Evolutionary conservation across 2,888 invertebrate genomes (phyloP).

Genomic region (Nemoura dubitans): DNA sequence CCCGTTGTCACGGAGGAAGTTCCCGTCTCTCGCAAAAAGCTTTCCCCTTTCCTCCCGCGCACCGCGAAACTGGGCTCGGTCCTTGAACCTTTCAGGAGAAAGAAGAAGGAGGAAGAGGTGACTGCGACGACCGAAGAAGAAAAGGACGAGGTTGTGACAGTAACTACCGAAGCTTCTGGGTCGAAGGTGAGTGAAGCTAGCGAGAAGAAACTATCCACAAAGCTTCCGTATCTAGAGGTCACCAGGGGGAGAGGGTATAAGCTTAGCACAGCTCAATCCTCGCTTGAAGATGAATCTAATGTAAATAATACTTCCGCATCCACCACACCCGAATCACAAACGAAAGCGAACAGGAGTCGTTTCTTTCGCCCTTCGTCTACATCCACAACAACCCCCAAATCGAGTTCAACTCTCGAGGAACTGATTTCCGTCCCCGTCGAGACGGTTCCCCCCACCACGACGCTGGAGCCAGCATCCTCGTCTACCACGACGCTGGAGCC

Average conservation of each 20-base stretch:
- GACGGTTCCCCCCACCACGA: constrained; percentile 54
- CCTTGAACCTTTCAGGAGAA: constrained; percentile 33
- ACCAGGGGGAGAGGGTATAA: constrained; percentile 36
- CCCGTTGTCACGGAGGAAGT: constrained; percentile 2
- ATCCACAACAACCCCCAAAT: constrained; percentile 29
- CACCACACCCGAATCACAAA: constrained; percentile 24
- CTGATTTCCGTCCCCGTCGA: constrained; percentile 45
- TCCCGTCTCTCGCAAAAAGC: constrained; percentile 24
- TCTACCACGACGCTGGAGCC: constrained; percentile 46
- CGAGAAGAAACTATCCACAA: constrained; percentile 25
- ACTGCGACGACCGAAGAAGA: constrained; percentile 33
- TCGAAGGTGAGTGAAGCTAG: constrained; percentile 42
- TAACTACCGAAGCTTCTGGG: constrained; percentile 31
- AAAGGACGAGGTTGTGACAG: constrained; percentile 33
- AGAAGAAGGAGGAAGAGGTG: constrained; percentile 34
- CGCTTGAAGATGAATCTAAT: constrained; percentile 35
- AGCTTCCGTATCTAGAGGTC: constrained; percentile 42
- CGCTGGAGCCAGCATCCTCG: constrained; percentile 44
- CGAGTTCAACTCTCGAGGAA: constrained; percentile 43
- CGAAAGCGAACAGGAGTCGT: constrained; percentile 21
- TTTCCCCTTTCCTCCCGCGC: constrained; percentile 23
- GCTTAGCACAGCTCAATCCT: constrained; percentile 34
- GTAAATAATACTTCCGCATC: constrained; percentile 36
- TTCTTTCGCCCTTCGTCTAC: constrained; percentile 14
- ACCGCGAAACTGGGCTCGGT: constrained; percentile 29